Percentiles rank a stretch among this genome's conserved stretches.
Conservation (phyloP, 2,113 vertebrate genomes). For the Urocitellus parryii region DNA sequence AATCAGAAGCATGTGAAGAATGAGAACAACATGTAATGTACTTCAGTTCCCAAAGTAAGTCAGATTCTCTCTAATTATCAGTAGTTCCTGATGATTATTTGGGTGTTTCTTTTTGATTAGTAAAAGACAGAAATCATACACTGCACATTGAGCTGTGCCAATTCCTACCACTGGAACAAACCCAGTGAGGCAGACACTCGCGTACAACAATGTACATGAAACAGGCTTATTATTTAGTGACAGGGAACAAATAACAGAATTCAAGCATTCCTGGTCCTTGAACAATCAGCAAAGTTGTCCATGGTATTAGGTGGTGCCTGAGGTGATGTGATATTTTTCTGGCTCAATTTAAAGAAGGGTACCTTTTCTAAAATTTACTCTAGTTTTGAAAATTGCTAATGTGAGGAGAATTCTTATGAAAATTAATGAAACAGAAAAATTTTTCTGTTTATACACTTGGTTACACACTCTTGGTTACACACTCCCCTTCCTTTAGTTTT, state of each 20-base stretch:
- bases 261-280: too few species aligned
- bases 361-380: not conserved
- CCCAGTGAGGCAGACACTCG: too few species aligned
- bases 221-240: not conserved
- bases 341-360: too few species aligned
- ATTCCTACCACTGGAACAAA: not conserved
- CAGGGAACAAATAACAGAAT: not conserved
- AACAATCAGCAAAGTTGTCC: not conserved
- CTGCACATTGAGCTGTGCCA: not conserved
- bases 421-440: not conserved
- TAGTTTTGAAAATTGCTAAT: not conserved
- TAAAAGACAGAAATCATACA: not conserved
- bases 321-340: too few species aligned
- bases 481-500: too few species aligned
- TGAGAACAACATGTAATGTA: too few species aligned
- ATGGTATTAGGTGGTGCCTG: too few species aligned
- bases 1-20: fast-evolving
- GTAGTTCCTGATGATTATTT: not conserved
- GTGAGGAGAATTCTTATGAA: not conserved
- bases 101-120: not conserved
- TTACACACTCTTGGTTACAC: too few species aligned
- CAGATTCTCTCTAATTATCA: not conserved
- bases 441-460: too few species aligned
- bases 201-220: not conserved
- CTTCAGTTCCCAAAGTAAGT: fast-evolving